phyloP scores from a whole-genome alignment of 2,113 vertebrate genomes.

The Maccullochella peelii region DNA sequence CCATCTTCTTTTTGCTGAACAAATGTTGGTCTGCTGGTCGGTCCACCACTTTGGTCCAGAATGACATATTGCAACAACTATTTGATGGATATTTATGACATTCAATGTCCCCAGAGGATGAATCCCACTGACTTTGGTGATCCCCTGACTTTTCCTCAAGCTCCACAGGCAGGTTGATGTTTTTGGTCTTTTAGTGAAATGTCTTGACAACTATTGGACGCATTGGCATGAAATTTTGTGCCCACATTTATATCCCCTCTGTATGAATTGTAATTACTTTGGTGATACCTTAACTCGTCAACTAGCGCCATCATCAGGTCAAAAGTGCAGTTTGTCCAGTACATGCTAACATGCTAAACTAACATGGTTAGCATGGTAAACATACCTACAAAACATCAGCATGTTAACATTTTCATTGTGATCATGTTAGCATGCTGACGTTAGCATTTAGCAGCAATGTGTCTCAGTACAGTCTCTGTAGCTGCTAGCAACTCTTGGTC shows the following conservation, averaged over 20 bases:
- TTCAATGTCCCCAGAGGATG: background rate
- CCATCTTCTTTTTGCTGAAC: constrained; percentile 1
- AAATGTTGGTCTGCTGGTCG: background rate
- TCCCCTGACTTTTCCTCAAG: background rate
- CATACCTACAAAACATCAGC: background rate
- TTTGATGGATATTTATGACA: background rate
- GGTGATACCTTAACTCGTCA: background rate
- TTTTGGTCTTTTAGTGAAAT: background rate
- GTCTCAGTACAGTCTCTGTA: background rate
- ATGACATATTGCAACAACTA: background rate
- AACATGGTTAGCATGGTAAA: background rate
- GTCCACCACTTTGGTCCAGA: background rate
- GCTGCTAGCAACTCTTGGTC: background rate
- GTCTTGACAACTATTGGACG: background rate
- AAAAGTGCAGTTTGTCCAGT: background rate
- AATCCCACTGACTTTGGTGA: background rate
- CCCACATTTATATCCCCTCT: background rate
- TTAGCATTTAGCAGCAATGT: background rate
- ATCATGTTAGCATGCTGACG: background rate
- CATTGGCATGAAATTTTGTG: background rate
- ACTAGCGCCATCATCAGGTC: background rate
- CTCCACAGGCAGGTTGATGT: background rate
- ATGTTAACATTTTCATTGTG: background rate
- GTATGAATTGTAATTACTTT: background rate
- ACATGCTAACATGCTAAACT: background rate